A percentile compares a stretch with the other conserved stretches of the same genome.
phyloP scores from a whole-genome alignment of 2,888 invertebrate species.

The Dicyrtoma fusca region DNA sequence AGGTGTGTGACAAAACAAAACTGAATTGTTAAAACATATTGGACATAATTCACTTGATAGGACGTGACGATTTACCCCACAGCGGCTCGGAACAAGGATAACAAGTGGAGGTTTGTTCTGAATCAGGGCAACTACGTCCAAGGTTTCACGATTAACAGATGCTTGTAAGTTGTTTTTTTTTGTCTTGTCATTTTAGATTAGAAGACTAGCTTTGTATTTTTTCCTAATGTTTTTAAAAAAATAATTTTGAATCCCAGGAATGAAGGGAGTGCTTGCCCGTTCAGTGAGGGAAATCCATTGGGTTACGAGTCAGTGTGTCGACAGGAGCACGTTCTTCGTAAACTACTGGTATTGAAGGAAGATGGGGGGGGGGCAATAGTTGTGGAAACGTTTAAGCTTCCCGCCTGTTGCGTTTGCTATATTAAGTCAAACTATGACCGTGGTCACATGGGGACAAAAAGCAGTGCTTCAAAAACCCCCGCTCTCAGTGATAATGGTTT shows the following conservation, averaged over 20 bases:
- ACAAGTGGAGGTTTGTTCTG: constrained; percentile 71
- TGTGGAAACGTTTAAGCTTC: constrained; percentile 62
- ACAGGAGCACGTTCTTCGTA: constrained; percentile 66
- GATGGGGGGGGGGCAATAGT: constrained; percentile 58
- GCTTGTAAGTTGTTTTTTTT: constrained; percentile 66
- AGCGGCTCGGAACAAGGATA: constrained; percentile 66
- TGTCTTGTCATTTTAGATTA: not conserved
- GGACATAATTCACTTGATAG: too few species aligned
- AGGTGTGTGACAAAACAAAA: too few species aligned
- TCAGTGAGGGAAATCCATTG: constrained; percentile 62
- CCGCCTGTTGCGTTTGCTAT: constrained; percentile 76
- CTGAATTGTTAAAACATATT: too few species aligned
- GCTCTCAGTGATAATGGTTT: not conserved
- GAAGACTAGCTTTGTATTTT: too few species aligned
- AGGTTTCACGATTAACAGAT: constrained; percentile 73
- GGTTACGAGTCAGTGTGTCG: constrained; percentile 65
- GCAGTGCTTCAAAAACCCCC: not conserved
- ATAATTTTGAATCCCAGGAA: constrained; percentile 60
- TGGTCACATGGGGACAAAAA: constrained; percentile 49
- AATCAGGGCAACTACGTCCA: constrained; percentile 71
- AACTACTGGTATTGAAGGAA: constrained; percentile 63
- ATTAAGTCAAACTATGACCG: constrained; percentile 56
- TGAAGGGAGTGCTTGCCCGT: constrained; percentile 62
- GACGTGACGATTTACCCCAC: constrained; percentile 68
- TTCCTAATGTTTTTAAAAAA: too few species aligned